Evolutionary conservation across 2,797 vertebrate genomes (phyloP), one percentile per base, ranked within the genome.

Genomic region (Scarus forsteni): DNA sequence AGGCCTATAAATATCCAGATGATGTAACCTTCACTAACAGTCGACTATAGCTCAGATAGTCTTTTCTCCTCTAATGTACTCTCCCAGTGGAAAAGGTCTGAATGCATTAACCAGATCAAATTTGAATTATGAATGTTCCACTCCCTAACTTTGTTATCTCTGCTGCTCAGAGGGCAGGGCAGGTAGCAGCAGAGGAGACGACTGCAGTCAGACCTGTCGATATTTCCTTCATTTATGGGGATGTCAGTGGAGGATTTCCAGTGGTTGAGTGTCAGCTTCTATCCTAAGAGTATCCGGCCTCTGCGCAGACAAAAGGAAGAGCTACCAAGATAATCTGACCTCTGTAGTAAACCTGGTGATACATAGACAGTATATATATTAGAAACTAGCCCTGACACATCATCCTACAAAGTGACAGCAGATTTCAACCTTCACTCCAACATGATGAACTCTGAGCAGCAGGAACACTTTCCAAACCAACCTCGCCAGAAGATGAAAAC

Each of bases 21-120:
- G 79, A 54, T 34, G 73, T 13, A 82, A 85, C 57, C 60, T 68
- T 73, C 85, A 81, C 86, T 76, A 72, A 75, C 1, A 35, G 57
- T 69, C 62, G 34, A 66, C 57, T 66, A 46, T 51, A 54, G 80
- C 73, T 61, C 77, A 70, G 66, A 66, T 43, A 75, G 72, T 70
- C 42, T 13, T 57, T 79, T 60, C 36, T 69, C 59, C 60, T 68
- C 53, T 86, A 81, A 90, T 87, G 86, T 54, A 66, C 43, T 66
- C 77, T 62, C 74, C 81, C 60, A 45, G 54, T 14, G 66, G 79
- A 81, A 79, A 71, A 80, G 52, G 38, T 75, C 64, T 44, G 39
- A 81, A 80, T 68, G 79, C 86, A 88, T 88, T 86, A 88, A 86
- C 70, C 60, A 19, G 60, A 83, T 86, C 54, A 75, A 71, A 88